phyloP scores from a whole-genome alignment of 2,797 vertebrate species.

The Margarornis squamiger region DNA sequence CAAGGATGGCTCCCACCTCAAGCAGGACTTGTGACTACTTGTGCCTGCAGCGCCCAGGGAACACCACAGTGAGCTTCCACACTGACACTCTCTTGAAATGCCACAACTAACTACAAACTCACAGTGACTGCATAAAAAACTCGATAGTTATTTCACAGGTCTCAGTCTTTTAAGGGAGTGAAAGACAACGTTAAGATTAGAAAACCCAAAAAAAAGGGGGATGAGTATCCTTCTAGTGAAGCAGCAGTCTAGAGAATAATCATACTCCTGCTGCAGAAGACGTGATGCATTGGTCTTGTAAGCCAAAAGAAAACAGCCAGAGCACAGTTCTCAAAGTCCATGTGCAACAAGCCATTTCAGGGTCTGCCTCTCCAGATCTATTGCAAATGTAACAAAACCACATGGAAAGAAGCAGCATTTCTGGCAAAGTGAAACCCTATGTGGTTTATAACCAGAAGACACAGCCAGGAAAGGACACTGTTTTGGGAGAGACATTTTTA shows the following conservation, averaged over 20 bases:
- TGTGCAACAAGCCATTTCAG: background rate
- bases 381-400: background rate
- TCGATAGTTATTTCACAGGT: background rate
- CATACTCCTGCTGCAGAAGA: background rate
- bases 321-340: background rate
- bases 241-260: background rate
- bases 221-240: background rate
- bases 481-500: background rate
- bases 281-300: accelerated
- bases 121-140: accelerated
- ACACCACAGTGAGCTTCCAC: background rate
- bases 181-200: background rate
- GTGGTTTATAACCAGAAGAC: background rate
- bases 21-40: accelerated
- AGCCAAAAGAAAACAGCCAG: background rate
- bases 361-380: background rate
- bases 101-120: background rate
- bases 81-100: background rate
- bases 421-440: background rate
- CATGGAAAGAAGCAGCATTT: background rate
- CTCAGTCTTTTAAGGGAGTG: background rate
- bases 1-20: background rate
- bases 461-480: background rate
- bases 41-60: accelerated
- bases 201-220: background rate